Base-by-base conservation (phyloP, 2,113 vertebrate species). In the Struthio camelus region DNA sequence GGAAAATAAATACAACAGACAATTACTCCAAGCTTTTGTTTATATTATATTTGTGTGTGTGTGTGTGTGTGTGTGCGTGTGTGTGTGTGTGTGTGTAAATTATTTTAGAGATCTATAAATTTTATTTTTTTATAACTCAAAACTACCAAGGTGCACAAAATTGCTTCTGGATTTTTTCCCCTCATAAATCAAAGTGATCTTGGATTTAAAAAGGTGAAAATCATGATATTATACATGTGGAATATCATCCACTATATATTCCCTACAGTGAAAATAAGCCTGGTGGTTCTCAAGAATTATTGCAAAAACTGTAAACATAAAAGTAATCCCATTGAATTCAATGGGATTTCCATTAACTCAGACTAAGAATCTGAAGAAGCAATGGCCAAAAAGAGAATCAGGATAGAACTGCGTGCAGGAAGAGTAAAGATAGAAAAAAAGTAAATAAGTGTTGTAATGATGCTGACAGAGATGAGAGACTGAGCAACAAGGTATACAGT, bases 161-260 rank as follows among this genome's bases (percentile, higher is more conserved):
- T 17, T 42, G 2, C 14, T 36, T 11, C 30, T 67, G 9, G 3
- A 23, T 38, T 34, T 58, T 54, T 36, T 42, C 11, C 80, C 73
- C 50, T 40, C 11, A 36, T 58, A 38, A 80, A 65, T 0, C 1
- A 15, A 34, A 10, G 32, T 50, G 14, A 61, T 0, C 0, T 54
- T 48, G 2, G n/a, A 36, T 73, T 89, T 71, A 42, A 78, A 83
- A 59, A 46, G 16, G 46, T 73, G 8, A 67, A 84, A 72, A 69
- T 1, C 0, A 5, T 40, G 0, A 34, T 77, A 34, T 17, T 5
- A 46, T 22, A 3, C 32, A 54, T 77, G 77, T 69, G 24, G 30
- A 54, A 54, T 83, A 59, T 54, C 13, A 67, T n/a, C 8, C 27
- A 64, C 7, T 67, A 6, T 40, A 17, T 72, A 28, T 18, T 6